These are phyloP conservation scores for Phalera bucephala DNA, from an alignment of 2,888 invertebrate genomes.

Conservation along the genomic window DNA sequence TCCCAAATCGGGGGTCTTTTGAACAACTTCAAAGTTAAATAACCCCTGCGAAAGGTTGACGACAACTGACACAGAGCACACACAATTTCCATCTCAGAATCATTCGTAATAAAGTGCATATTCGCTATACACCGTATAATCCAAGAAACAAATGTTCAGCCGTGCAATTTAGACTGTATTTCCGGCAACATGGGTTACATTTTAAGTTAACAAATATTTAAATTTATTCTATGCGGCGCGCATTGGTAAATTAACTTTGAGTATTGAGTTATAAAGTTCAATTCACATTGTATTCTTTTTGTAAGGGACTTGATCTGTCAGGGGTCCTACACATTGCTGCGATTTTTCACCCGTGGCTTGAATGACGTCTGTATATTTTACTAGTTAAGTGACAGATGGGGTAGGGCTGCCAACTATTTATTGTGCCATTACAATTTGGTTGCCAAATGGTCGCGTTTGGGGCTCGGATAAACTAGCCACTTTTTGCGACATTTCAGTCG, in stretches of 20 bases:
- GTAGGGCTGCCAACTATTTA: slow-evolving; percentile 78
- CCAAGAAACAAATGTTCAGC: slow-evolving; percentile 73
- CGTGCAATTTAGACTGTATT: slow-evolving; percentile 82
- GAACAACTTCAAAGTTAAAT: slow-evolving; percentile 81
- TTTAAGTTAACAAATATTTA: slow-evolving; percentile 83
- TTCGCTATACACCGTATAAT: slow-evolving; percentile 38
- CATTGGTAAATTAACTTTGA: slow-evolving; percentile 56
- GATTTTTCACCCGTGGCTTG: slow-evolving; percentile 75
- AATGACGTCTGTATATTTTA: slow-evolving; percentile 82
- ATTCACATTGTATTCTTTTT: slow-evolving; percentile 17
- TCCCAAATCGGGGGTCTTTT: slow-evolving; percentile 79
- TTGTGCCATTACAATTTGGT: slow-evolving; percentile 76
- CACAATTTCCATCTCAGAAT: slow-evolving; percentile 43
- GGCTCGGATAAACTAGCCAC: not conserved
- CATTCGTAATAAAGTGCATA: slow-evolving; percentile 42
- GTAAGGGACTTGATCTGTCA: slow-evolving; percentile 32
- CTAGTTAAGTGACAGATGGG: slow-evolving; percentile 82
- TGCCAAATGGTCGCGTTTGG: slow-evolving; percentile 60
- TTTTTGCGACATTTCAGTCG: slow-evolving; percentile 54
- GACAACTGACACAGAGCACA: slow-evolving; percentile 23
- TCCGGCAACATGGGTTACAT: slow-evolving; percentile 82
- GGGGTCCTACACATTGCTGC: slow-evolving; percentile 64
- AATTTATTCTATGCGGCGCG: slow-evolving; percentile 64
- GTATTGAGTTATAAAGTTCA: slow-evolving; percentile 21
- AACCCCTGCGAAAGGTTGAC: slow-evolving; percentile 58